Evolutionary conservation across 2,797 vertebrate genomes (phyloP), one percentile per base, ranked within the genome.

Genomic region (Girardinus metallicus): DNA sequence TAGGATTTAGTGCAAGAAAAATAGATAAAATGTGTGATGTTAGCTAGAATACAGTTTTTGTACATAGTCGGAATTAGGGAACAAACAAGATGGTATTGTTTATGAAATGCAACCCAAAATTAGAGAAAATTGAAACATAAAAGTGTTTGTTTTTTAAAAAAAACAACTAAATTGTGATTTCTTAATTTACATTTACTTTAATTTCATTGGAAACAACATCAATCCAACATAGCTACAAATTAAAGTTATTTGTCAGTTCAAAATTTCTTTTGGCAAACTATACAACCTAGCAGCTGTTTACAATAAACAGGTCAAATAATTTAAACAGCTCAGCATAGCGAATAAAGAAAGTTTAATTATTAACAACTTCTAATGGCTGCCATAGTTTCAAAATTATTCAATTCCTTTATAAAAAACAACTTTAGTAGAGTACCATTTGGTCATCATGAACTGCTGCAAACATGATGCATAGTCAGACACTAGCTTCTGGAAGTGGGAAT

Each of bases 51-150:
- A 70, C 11, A n/a, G 13, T 71, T 16, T 71, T 46, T 78, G 9
- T 53, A 49, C 8, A 66, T 18, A 44, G 13, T 72, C 13, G 39
- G 34, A 76, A 43, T 73, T 47, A 76, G 72, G 79, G 36, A 55
- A 80, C 57, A 87, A 85, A 94, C 84, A 93, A 91, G 13, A 31
- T 57, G 1, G 80, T 73, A 70, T 55, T 88, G 75, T 86, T 84
- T 80, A 78, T 79, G 96, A 97, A 95, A 96, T 36, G 12, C 55
- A 47, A 47, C 55, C 57, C 57, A 44, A 10, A 76, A 76, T 23
- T 13, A 15, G n/a, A 23, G 15, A 75, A 64, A 2, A 29, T 76
- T 23, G 0, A 10, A 21, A 62, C 26, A 46, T 31, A 39, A 51
- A 12, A 74, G 12, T 46, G 2, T 29, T 71, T 41, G 5, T 49